Base-by-base conservation (phyloP, 2,113 vertebrate genomes). In the Epinephelus lanceolatus region DNA sequence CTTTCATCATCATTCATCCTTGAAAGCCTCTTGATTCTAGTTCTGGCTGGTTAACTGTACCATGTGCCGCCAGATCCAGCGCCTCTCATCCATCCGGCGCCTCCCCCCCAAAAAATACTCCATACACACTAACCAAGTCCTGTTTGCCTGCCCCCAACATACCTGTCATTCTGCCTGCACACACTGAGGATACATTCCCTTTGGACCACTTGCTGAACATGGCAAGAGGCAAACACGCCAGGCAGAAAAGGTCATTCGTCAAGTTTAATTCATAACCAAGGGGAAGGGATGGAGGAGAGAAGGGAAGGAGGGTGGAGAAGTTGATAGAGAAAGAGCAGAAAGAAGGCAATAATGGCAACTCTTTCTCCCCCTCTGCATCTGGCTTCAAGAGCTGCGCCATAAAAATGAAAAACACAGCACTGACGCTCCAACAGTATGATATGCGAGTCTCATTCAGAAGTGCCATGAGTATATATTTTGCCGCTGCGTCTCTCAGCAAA, bases 241-340 rank as follows among this genome's bases (percentile, higher is more conserved):
- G 80, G 71, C 75, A 88, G 89, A 87, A 94, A 92, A 94, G 51
- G 76, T 93, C 93, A 91, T 91, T 92, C 91, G 92, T 93, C 91
- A 86, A 81, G 82, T 84, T 92, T 84, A 86, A 94, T 93, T 93
- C 87, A 88, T 84, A 80, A 86, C 68, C 62, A n/a, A 42, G 60
- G 45, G 74, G 52, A 69, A 73, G 49, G 70, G 78, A 80, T 18
- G 65, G 53, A 76, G 78, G 57, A 72, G 30, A 65, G 49, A 11
- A 53, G 40, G 23, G 25, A 42, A 37, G 12, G 23, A 37, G 83
- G 8, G 62, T 60, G 12, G 53, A 70, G 70, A 11, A 17, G 71
- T 51, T 81, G 65, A 84, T 61, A 66, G 78, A 84, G 60, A 88
- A 87, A 71, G 45, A 71, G 23, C 74, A 66, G 68, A 75, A 75